Evolutionary conservation across 2,888 invertebrate genomes (phyloP).

Genomic region (Acanthacorydalis orientalis): DNA sequence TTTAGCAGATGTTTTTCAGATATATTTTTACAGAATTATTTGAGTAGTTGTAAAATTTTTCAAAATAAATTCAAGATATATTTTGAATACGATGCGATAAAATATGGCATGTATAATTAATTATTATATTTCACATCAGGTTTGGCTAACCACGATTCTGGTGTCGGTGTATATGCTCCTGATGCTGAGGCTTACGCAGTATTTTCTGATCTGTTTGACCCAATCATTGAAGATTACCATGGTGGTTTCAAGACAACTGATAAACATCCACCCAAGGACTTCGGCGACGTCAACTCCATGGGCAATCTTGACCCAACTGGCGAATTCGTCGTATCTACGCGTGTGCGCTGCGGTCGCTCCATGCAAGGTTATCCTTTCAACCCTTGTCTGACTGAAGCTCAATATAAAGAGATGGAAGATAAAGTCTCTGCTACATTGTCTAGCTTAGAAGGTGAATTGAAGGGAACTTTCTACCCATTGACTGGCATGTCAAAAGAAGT

Average conservation of each 20-base stretch:
- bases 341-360: conserved; percentile 92
- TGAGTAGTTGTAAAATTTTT: too few relatives aligned
- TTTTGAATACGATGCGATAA: neutral
- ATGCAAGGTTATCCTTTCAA: conserved; percentile 94
- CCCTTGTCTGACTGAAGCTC: conserved; percentile 89
- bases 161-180: conserved; percentile 93
- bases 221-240: conserved; percentile 96
- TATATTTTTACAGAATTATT: too few relatives aligned
- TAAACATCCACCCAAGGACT: conserved; percentile 86
- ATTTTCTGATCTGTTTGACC: conserved; percentile 88
- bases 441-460: conserved; percentile 72
- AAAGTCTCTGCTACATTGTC: conserved; percentile 72
- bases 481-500: conserved; percentile 93
- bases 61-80: too few relatives aligned
- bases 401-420: conserved; percentile 94
- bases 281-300: conserved; percentile 81
- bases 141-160: conserved; percentile 89
- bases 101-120: neutral
- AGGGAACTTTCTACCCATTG: conserved; percentile 88
- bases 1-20: too few relatives aligned
- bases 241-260: conserved; percentile 86
- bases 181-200: conserved; percentile 90
- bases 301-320: conserved; percentile 84
- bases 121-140: conserved; percentile 33
- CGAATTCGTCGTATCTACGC: conserved; percentile 86